A percentile compares a stretch with the other conserved stretches of the same genome.
Evolutionary conservation across 2,888 invertebrate genomes (phyloP).

Genomic region (Smittia aterrima): DNA sequence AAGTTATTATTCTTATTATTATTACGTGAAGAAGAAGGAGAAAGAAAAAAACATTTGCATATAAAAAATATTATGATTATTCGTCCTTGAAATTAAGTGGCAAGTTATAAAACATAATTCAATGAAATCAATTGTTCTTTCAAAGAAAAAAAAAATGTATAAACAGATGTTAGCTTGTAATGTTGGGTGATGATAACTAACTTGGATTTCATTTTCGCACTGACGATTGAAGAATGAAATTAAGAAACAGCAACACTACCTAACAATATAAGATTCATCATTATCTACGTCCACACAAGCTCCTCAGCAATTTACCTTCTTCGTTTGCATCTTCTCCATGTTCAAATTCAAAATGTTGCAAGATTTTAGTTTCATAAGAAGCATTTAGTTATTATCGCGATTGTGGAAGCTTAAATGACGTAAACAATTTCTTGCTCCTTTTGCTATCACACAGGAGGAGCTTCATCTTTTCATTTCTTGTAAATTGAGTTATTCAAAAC

Average conservation of each 20-base stretch:
- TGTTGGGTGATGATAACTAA: too few species aligned
- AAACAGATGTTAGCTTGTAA: too few species aligned
- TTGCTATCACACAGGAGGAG: not conserved
- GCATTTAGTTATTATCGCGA: not conserved
- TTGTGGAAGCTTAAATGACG: not conserved
- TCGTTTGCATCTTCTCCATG: too few species aligned
- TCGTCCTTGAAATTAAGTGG: conserved; percentile 22
- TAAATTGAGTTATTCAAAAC: too few species aligned
- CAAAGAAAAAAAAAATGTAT: not conserved
- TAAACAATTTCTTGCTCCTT: not conserved
- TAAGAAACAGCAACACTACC: too few species aligned
- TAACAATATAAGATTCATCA: too few species aligned
- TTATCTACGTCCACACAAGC: not conserved
- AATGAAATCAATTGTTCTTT: conserved; percentile 15
- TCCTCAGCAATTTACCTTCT: too few species aligned
- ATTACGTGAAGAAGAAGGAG: not conserved
- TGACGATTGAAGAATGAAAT: too few species aligned
- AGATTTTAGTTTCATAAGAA: not conserved
- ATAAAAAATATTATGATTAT: conserved; percentile 17
- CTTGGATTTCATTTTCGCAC: too few species aligned
- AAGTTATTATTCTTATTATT: conserved; percentile 9
- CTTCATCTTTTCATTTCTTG: not conserved
- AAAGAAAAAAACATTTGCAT: not conserved
- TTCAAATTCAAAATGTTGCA: too few species aligned
- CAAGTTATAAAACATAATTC: not conserved